Evolutionary conservation across 2,888 invertebrate species (phyloP).

Genomic region (Pseudoips prasinana): DNA sequence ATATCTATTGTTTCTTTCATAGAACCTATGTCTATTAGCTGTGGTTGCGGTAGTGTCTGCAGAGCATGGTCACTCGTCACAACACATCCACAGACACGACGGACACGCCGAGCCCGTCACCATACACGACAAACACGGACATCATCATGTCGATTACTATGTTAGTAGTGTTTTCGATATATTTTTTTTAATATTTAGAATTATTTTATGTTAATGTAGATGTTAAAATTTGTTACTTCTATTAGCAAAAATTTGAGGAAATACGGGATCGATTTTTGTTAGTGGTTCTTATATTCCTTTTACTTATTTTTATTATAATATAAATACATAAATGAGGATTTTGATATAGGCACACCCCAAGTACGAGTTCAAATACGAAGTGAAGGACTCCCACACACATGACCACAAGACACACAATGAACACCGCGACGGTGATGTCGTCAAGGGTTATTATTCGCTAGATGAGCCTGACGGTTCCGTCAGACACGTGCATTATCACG

Average conservation of each 20-base stretch:
- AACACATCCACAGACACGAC: constrained; percentile 44
- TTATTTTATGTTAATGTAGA: no score
- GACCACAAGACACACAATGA: constrained; percentile 75
- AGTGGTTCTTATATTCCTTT: no score
- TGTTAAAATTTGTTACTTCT: no score
- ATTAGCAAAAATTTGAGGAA: no score
- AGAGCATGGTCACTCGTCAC: constrained; percentile 26
- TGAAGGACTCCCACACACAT: constrained; percentile 78
- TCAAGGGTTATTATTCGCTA: constrained; percentile 78
- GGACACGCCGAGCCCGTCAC: constrained; percentile 48
- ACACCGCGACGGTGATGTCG: constrained; percentile 76
- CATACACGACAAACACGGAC: constrained; percentile 36
- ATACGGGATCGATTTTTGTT: no score
- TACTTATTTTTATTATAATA: background rate
- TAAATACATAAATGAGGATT: background rate
- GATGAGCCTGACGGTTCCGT: constrained; percentile 76
- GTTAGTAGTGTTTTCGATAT: constrained; percentile 7
- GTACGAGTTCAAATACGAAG: constrained; percentile 48
- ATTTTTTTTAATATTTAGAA: background rate
- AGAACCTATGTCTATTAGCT: constrained; percentile 19
- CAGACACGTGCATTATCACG: constrained; percentile 48
- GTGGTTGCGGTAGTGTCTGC: constrained; percentile 8
- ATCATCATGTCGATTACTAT: constrained; percentile 26
- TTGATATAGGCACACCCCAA: constrained; percentile 37
- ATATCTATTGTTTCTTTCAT: no score